Evolutionary conservation across 1,140 invertebrate species (phyloP).

Genomic region (Aporrectodea caliginosa): DNA sequence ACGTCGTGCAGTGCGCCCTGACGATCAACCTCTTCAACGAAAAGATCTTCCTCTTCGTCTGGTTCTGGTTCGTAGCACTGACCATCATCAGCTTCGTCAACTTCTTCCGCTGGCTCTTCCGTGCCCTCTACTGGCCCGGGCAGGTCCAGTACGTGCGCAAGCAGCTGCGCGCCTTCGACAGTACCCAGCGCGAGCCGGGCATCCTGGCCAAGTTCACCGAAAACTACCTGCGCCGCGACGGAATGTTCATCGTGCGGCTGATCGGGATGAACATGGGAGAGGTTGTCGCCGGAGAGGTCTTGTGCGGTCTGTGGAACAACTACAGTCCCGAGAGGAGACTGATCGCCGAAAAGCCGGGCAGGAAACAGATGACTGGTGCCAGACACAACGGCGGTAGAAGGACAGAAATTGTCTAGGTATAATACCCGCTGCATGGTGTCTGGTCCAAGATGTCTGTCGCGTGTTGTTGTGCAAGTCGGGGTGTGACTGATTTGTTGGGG

Average conservation of each 20-base stretch:
- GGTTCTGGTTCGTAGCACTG: slow-evolving; percentile 62
- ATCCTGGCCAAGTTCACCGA: slow-evolving; percentile 23
- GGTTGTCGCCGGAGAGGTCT: slow-evolving; percentile 27
- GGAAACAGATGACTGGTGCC: background rate
- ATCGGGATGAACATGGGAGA: slow-evolving; percentile 33
- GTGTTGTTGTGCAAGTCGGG: too few relatives aligned
- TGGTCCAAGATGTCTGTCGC: too few relatives aligned
- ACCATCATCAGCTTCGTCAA: slow-evolving; percentile 55
- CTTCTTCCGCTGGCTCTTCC: slow-evolving; percentile 48
- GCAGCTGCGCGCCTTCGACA: slow-evolving; percentile 31
- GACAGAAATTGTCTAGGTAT: slow-evolving; percentile 1
- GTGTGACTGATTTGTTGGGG: too few relatives aligned
- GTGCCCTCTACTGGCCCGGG: slow-evolving; percentile 27
- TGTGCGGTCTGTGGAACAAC: slow-evolving; percentile 24
- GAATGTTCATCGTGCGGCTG: slow-evolving; percentile 33
- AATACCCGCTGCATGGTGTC: too few relatives aligned
- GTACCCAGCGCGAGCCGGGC: slow-evolving; percentile 20
- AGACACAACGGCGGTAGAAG: slow-evolving; percentile 17
- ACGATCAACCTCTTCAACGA: slow-evolving; percentile 62
- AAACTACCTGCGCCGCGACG: slow-evolving; percentile 30
- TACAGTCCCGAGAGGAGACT: slow-evolving; percentile 22
- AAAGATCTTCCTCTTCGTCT: slow-evolving; percentile 61
- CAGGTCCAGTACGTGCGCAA: slow-evolving; percentile 29
- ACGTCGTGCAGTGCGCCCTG: slow-evolving; percentile 60
- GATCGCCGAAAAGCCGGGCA: slow-evolving; percentile 21